A percentile compares a stretch with the other conserved stretches of the same genome.
These are phyloP conservation scores for Aplidium turbinatum DNA, from an alignment of 23 tunicate genomes.

Conservation along the genomic window DNA sequence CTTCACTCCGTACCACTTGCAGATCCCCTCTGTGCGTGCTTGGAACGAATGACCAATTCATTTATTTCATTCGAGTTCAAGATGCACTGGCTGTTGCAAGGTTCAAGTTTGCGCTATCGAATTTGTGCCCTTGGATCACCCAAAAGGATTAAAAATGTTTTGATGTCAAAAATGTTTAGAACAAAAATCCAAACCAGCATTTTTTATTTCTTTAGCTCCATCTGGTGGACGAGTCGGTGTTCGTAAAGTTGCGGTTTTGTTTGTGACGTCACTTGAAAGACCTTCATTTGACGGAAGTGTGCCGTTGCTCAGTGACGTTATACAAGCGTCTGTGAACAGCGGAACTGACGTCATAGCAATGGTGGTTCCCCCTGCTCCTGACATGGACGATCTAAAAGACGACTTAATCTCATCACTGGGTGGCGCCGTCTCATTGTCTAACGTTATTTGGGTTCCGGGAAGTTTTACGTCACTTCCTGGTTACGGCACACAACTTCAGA, in stretches of 20 bases:
- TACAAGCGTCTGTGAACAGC: not conserved
- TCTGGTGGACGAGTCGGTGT: conserved; percentile 20
- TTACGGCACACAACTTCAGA: not conserved
- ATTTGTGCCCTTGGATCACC: too few species aligned
- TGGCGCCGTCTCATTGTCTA: not conserved
- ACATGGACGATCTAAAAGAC: not conserved
- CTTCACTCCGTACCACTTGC: too few species aligned
- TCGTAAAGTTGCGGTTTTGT: conserved; percentile 12
- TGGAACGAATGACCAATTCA: too few species aligned
- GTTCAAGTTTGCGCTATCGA: too few species aligned
- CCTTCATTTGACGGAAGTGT: not conserved
- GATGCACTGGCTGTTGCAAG: too few species aligned
- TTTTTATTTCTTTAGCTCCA: not conserved
- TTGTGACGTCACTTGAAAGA: conserved; percentile 22
- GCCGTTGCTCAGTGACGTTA: conserved; percentile 3
- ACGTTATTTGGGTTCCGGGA: not conserved
- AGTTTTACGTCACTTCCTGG: conserved; percentile 14
- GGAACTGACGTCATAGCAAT: conserved; percentile 22
- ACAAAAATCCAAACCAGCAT: too few species aligned
- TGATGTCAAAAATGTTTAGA: too few species aligned
- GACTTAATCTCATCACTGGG: conserved; percentile 15
- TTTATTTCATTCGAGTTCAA: too few species aligned
- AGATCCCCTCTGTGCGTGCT: too few species aligned
- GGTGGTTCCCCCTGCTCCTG: conserved; percentile 18
- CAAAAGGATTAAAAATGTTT: too few species aligned